Conservation (phyloP, 2,797 vertebrate genomes). For the Mormyrops boulengeri region DNA sequence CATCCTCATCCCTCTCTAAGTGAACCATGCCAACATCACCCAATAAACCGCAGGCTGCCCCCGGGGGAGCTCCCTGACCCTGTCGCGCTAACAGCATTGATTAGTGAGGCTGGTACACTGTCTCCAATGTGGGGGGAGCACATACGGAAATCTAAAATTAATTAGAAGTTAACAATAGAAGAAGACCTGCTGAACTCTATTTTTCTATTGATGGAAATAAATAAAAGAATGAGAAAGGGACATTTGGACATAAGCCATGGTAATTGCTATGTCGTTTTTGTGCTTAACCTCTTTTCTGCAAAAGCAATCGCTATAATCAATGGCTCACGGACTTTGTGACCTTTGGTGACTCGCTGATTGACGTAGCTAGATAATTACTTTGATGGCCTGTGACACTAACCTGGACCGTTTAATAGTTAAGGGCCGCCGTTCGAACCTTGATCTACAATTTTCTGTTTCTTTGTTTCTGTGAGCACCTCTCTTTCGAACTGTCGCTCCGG, state of each 20-base stretch:
- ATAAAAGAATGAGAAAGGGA: not conserved
- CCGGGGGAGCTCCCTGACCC: slow-evolving; percentile 17
- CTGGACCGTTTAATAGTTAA: slow-evolving; percentile 22
- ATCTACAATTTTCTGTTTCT: slow-evolving; percentile 16
- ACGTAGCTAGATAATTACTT: slow-evolving; percentile 32
- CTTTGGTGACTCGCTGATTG: slow-evolving; percentile 25
- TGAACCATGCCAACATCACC: slow-evolving; percentile 21
- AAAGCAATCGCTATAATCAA: slow-evolving; percentile 18
- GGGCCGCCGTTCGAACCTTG: not conserved
- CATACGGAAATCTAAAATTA: slow-evolving; percentile 15
- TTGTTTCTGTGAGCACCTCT: not conserved
- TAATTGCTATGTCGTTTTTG: slow-evolving; percentile 9
- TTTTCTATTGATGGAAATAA: not conserved
- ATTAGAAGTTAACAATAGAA: not conserved
- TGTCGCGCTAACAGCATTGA: slow-evolving; percentile 15
- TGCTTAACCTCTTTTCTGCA: slow-evolving; percentile 21
- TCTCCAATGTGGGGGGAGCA: not conserved
- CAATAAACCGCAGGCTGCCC: slow-evolving; percentile 27
- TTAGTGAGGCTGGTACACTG: not conserved
- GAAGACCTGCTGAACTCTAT: not conserved
- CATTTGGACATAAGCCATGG: not conserved
- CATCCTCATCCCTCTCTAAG: slow-evolving; percentile 25
- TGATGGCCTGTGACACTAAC: slow-evolving; percentile 16
- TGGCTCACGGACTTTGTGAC: slow-evolving; percentile 13
- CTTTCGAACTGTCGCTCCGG: not conserved